These are phyloP conservation scores for Tinea pellionella DNA, from an alignment of 2,888 invertebrate genomes.

Conservation along the genomic window DNA sequence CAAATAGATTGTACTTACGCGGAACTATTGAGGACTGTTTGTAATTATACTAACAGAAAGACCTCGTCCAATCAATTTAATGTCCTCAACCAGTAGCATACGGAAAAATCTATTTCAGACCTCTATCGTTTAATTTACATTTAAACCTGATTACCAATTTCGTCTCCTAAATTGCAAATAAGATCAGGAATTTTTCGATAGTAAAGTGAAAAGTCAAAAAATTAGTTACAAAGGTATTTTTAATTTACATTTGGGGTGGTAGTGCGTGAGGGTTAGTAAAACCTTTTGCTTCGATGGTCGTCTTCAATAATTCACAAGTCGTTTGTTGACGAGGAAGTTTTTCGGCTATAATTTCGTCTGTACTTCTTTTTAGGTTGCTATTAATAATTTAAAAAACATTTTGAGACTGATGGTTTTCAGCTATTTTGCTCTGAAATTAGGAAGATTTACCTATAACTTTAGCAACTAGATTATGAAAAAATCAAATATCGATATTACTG, in stretches of 20 bases:
- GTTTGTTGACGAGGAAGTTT: not conserved
- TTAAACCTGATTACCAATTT: too few relatives aligned
- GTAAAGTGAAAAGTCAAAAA: not conserved
- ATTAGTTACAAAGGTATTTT: not conserved
- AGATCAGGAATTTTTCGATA: too few relatives aligned
- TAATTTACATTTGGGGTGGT: not conserved
- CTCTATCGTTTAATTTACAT: too few relatives aligned
- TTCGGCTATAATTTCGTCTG: not conserved
- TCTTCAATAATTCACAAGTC: conserved; percentile 2
- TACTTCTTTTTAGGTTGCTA: not conserved
- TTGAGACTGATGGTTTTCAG: not conserved
- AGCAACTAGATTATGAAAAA: not conserved
- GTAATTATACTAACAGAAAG: conserved; percentile 41
- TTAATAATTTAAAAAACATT: not conserved
- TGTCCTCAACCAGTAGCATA: not conserved
- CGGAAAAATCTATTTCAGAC: not conserved
- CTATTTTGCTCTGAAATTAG: too few relatives aligned
- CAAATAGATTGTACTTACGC: conserved; percentile 45
- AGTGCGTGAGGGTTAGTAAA: not conserved
- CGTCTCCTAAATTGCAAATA: too few relatives aligned
- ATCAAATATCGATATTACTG: not conserved
- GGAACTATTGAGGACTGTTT: conserved; percentile 45
- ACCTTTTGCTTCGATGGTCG: not conserved
- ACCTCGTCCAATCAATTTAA: conserved; percentile 33
- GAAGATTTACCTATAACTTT: too few relatives aligned